Base-by-base conservation (phyloP, 2,888 invertebrate species). In the Hirtodrosophila confusa region DNA sequence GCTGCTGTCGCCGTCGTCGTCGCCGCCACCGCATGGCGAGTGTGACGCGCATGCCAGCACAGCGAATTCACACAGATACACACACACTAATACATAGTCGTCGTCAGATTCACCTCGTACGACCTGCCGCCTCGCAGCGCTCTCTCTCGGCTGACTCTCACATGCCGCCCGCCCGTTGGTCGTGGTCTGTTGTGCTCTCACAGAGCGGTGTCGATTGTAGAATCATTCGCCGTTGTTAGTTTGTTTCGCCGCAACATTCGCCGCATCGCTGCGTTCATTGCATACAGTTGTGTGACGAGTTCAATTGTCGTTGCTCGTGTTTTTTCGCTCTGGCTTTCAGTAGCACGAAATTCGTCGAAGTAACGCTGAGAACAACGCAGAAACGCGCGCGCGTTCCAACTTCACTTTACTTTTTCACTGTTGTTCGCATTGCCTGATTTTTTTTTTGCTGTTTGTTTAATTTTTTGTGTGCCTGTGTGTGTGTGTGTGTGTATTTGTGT, bases 21-120 rank as follows among this genome's bases (percentile, higher is more conserved):
- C 44, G 39, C 49, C 31, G 54, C 37, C 68, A 56, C 75, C 72
- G 65, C 72, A 75, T 73, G 71, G 60, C 58, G 69, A 69, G 65
- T 62, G 74, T 69, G 78, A 73, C 76, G 75, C 79, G 83, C 79
- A 83, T 82, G 78, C 83, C 76, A 80, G 75, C 71, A 78, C 78
- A 78, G 77, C 74, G 74, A 76, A 74, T 76, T 73, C 58, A 51
- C 57, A 75, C 64, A 80, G 62, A 62, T 24, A 65, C 47, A 56
- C 39, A 69, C 31, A 62, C 35, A 61, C 24, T 35, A 8, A 44
- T 49, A 35, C 23, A 31, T 11, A 6, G 8, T 9, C 3, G 31
- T 31, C 8, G 40, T 40, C 43, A 51, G 51, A 74, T 78, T 78
- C 78, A 82, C 83, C 83, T 82, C 78, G 45, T 51, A 63, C 77